phyloP scores from a whole-genome alignment of 2,888 invertebrate species.

The Andrena marginata region DNA sequence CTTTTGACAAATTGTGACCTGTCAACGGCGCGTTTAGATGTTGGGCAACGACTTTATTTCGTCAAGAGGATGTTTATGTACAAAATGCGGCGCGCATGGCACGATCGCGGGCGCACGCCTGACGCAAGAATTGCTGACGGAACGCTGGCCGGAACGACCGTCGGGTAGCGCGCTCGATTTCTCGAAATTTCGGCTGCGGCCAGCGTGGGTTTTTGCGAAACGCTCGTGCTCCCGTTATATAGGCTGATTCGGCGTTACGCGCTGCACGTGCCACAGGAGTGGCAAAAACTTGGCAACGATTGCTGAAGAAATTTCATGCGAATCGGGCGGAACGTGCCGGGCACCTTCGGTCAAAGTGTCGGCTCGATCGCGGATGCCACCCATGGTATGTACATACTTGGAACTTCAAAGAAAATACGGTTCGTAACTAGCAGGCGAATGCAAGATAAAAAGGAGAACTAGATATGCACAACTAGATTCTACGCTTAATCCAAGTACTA shows the following conservation, averaged over 20 bases:
- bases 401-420: background rate
- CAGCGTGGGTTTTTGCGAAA: constrained; percentile 33
- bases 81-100: constrained; percentile 27
- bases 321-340: constrained; percentile 20
- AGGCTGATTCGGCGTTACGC: constrained; percentile 29
- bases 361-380: constrained; percentile 9
- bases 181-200: constrained; percentile 20
- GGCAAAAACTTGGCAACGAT: constrained; percentile 52
- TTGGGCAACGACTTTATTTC: background rate
- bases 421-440: background rate
- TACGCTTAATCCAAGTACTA: constrained; percentile 3
- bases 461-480: background rate
- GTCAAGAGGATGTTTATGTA: background rate
- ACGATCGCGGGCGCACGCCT: background rate
- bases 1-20: background rate
- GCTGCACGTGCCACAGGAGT: constrained; percentile 32
- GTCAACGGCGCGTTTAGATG: background rate
- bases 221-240: constrained; percentile 44
- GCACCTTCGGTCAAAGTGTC: background rate
- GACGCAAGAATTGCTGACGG: constrained; percentile 3
- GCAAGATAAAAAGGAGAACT: background rate
- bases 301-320: constrained; percentile 34
- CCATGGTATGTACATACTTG: background rate
- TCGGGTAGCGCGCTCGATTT: background rate
- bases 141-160: background rate